phyloP scores from a whole-genome alignment of 2,888 invertebrate genomes.

The Dorcus parallelipipedus region DNA sequence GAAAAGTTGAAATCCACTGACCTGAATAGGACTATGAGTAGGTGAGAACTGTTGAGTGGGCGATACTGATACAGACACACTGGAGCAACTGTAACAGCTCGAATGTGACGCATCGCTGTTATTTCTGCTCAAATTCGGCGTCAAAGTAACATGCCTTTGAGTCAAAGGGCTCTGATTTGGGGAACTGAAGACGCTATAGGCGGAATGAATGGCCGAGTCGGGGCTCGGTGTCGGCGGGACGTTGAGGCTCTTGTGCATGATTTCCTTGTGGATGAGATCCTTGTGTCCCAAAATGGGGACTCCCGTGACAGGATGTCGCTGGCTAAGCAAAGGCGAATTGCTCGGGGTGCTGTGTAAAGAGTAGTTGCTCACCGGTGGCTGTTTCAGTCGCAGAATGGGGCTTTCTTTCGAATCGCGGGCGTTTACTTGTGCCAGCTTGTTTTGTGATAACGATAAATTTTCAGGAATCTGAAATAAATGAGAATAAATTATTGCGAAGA shows the following conservation, averaged over 20 bases:
- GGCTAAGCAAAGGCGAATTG: slow-evolving; percentile 66
- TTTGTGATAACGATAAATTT: slow-evolving; percentile 40
- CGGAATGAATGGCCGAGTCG: slow-evolving; percentile 86
- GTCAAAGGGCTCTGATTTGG: slow-evolving; percentile 86
- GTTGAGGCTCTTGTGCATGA: slow-evolving; percentile 55
- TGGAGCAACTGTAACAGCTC: slow-evolving; percentile 83
- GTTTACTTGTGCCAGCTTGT: slow-evolving; percentile 28
- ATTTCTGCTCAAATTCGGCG: slow-evolving; percentile 81
- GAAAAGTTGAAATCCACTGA: slow-evolving; percentile 24
- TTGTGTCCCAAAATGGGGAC: slow-evolving; percentile 39
- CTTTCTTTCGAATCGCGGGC: slow-evolving; percentile 45
- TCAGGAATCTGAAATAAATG: slow-evolving; percentile 38
- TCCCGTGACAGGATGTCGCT: slow-evolving; percentile 48
- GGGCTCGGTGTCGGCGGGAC: slow-evolving; percentile 81
- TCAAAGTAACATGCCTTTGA: slow-evolving; percentile 75
- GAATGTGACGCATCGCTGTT: slow-evolving; percentile 90
- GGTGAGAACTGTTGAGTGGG: slow-evolving; percentile 70
- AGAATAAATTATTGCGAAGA: too few relatives aligned
- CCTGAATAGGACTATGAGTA: slow-evolving; percentile 83
- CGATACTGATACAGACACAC: slow-evolving; percentile 54
- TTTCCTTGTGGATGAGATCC: slow-evolving; percentile 44
- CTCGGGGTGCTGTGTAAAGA: slow-evolving; percentile 62
- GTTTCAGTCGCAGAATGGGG: slow-evolving; percentile 50
- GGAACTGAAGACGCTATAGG: slow-evolving; percentile 78
- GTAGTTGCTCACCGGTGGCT: slow-evolving; percentile 56